Base-by-base conservation (phyloP, 2,797 vertebrate species). In the Columba guinea region DNA sequence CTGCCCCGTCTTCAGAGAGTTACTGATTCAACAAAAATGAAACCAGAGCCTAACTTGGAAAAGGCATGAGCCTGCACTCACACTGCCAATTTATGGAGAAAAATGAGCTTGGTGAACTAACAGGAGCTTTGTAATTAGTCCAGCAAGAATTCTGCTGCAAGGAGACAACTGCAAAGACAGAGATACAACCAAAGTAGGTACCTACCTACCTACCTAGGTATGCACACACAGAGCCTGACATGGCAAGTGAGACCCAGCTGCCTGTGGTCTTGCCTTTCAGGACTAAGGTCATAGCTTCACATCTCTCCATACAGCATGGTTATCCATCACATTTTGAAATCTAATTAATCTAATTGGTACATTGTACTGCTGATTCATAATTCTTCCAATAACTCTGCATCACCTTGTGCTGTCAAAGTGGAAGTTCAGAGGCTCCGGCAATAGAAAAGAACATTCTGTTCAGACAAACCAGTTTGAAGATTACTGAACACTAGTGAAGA, bases 331-430 rank as follows among this genome's bases (percentile, higher is more conserved):
- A 52, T 44, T 63, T n/a, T 46, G 51, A 60, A 85, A 89, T 18
- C 60, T 89, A 89, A 93, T 93, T 94, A 44, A 95, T 91, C 82
- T 93, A 92, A 96, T 78, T 93, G 92, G 51, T 46, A 20, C 60
- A 32, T 10, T 59, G 58, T 46, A 39, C 91, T 78, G 75, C 69
- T 84, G 58, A 85, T 81, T 77, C 52, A 75, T 87, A 67, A 87
- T 53, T n/a, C 48, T 78, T 65, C 14, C 78, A 44, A 44, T 48
- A 71, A 59, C 35, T 69, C 84, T 65, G 56, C 51, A 35, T 49
- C 78, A 64, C 71, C 60, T 71, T 77, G 39, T 20, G 20, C 58
- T 90, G 71, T 74, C 56, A 30, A 21, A 81, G 60, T 12, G 30
- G 16, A 77, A 86, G 64, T 41, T 89, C 13, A 35, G 69, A 93